Conservation (phyloP, 2,797 vertebrate species). For the Emys orbicularis region DNA sequence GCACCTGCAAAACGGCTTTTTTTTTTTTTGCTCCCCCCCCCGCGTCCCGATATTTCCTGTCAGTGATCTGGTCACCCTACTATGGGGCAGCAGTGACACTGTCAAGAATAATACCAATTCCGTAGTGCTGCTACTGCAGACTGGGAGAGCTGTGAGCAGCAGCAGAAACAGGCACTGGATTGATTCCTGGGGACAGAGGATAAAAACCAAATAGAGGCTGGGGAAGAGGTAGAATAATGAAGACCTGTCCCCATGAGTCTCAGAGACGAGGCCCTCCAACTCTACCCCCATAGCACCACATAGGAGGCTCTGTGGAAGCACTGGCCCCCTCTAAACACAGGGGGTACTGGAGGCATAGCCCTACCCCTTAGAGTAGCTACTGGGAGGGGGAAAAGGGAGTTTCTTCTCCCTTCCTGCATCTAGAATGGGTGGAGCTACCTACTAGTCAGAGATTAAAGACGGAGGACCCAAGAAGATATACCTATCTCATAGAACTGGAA, state of each 20-base stretch:
- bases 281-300: no score
- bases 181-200: not conserved
- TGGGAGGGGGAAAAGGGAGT: no score
- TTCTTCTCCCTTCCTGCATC: no score
- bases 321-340: no score
- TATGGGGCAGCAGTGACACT: not conserved
- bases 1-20: no score
- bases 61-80: no score
- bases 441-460: not conserved
- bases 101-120: not conserved
- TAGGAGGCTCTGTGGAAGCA: not conserved
- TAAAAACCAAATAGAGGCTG: not conserved
- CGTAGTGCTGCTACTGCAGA: not conserved
- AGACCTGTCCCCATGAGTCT: not conserved
- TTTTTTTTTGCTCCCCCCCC: no score
- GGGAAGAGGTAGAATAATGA: not conserved
- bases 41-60: no score
- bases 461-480: not conserved
- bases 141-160: not conserved
- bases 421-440: not conserved
- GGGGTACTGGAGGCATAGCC: no score
- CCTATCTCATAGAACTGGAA: no score
- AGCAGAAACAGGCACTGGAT: not conserved
- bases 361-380: no score
- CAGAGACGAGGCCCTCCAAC: not conserved